Evolutionary conservation across 1,140 invertebrate genomes (phyloP), one percentile per base, ranked within the genome.

Genomic region (Lucilia cuprina): DNA sequence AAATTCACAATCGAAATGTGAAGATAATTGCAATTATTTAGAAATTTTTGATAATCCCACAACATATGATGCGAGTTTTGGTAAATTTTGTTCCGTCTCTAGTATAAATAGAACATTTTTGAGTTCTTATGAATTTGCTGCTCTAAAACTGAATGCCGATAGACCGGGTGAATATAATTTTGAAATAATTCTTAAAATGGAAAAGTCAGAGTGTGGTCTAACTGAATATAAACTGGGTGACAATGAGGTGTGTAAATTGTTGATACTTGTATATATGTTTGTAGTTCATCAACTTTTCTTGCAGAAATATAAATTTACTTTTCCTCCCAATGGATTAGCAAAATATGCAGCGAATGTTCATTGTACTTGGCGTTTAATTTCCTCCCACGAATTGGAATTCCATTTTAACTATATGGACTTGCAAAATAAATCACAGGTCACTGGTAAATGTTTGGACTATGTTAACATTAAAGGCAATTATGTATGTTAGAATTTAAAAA

Each of bases 1-100:
- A 41, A 82, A 60, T 80, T 9, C 2, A 10, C 10, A 55, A 17
- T n/a, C 10, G 0, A 35, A 35, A 12, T 85, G 65, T 83, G 49
- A 83, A 17, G 91, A 88, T 82, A 89, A 85, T 94, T 95, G 94
- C 85, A 95, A 95, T 91, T 94, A 92, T 84, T 84, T 96, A n/a
- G 93, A 96, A 92, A 93, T 96, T 86, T 88, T 86, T 78, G 95
- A 96, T 91, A 95, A 95, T 21, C 85, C 91, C 91, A 13, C 92
- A 92, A 34, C 92, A 93, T 74, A 34, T 19, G 13, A 30, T 47
- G 88, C 93, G 60, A 85, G 93, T 19, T 93, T 96, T 17, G 94
- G 93, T 7, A 93, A 86, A 85, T 94, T 93, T 86, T 96, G 95
- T 88, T 30, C 30, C 0, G 5, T 75, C 10, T 94, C 93, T 0